Evolutionary conservation across 2,797 vertebrate species (phyloP), one percentile per base, ranked within the genome.

Genomic region (Lepus oiostolus): DNA sequence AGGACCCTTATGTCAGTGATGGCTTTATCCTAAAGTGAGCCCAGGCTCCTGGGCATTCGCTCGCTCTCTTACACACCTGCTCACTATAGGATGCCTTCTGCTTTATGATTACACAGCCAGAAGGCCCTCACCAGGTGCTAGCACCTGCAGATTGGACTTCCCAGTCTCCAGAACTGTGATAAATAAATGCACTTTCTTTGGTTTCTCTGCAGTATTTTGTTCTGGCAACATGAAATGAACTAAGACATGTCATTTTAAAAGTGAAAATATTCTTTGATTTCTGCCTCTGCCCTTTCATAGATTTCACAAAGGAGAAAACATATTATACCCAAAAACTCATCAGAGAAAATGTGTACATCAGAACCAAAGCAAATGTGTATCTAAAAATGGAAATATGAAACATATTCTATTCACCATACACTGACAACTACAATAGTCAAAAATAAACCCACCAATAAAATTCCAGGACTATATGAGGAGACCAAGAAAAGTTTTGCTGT

Each of bases 311-410:
- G 32, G 76, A 93, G 62, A 58, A 74, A 93, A 81, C 58, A 12
- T 83, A 68, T 91, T 76, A n/a, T 9, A 76, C 62, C n/a, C 28
- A 74, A 67, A 94, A 77, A 16, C 21, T 80, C 81, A 86, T 75
- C 14, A 35, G 65, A 87, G 72, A 89, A 83, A 65, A 81, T 71
- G 7, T 88, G 24, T 32, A 52, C 50, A 26, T 54, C 60, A 54
- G 52, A 95, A 72, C 13, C 60, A 83, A 75, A 86, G 52, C 65
- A 89, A 94, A 89, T 76, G n/a, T 82, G 90, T 85, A 88, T 62
- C 19, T 85, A 32, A 92, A 90, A 91, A 35, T 79, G 26, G 68
- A 90, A 95, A 92, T 84, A 24, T 24, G 24, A 79, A 85, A 60
- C 5, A 85, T 26, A 38, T 4, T 32, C 47, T n/a, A 79, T 65